Base-by-base conservation (phyloP, 1,140 invertebrate genomes). In the Platyura marginata region DNA sequence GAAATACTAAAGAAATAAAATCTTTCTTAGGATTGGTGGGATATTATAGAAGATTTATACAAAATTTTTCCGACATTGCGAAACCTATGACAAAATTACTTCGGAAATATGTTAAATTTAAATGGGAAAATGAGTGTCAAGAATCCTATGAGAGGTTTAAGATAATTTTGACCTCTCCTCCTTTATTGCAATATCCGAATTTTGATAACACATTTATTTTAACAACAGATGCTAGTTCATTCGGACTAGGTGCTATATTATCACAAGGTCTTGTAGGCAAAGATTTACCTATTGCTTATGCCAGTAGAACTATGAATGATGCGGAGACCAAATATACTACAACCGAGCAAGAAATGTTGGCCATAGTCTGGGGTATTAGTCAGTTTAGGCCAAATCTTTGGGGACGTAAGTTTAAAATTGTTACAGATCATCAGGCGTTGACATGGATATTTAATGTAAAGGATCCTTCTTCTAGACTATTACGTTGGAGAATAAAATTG, bases 361-460 rank as follows among this genome's bases (percentile, higher is more conserved):
- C 59, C 2, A 59, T 64, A 6, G 49, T 72, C 2, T 64, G 56
- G 52, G 55, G 55, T 1, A 49, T 64, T 1, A 49, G 64, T 38
- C 52, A 68, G 25, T 71, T 70, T 44, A 43, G 57, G 42, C 54
- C 57, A 20, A 72, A 68, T 50, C 42, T 75, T 3, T 63, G 61
- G 43, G 63, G 62, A 15, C 53, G 41, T 23, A 54, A 64, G 38
- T 74, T 72, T 46, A 63, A 47, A 18, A 54, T 74, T 1, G 41
- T 62, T 10, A 72, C 66, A 1, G 70, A 75, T 46, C 64, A 74
- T 47, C 52, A 54, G 46, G 61, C 65, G 0, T 46, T 73, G 16
- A 51, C 46, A 22, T 72, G 63, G 59, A 46, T 72, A 2, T 54
- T 61, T 22, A 59, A 56, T 10, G 43, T 66, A 1, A 70, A 67